Base-by-base conservation (phyloP, 1,140 invertebrate genomes). In the Steinernema feltiae region DNA sequence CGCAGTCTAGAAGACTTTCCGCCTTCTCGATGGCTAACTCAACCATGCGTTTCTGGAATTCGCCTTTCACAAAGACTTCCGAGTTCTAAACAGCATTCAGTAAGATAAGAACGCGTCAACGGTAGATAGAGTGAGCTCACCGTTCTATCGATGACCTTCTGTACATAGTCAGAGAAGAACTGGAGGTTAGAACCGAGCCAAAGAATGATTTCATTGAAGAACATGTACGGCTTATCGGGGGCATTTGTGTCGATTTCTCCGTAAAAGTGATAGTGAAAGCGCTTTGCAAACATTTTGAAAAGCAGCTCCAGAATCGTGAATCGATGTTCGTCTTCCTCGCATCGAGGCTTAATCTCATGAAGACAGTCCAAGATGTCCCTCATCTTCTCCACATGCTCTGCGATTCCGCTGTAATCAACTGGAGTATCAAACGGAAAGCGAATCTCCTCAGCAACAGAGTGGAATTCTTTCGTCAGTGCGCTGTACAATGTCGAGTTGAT, bases 231-330 rank as follows among this genome's bases (percentile, higher is more conserved):
- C 46, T 76, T 76, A 17, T 30, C 32, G 17, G 46, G 46, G 17
- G 32, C 12, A 31, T 76, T 76, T 30, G 74, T 76, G 17, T 18
- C 32, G 1, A 73, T 1, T n/a, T 75, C 72, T 3, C 74, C 74
- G 35, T 76, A 76, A 31, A 76, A 76, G 35, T 76, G 74, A 29
- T 32, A 76, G 30, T 35, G 17, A 31, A 76, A 76, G 1, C 74
- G 2, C 29, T 76, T 46, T 29, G 32, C 29, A 24, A 76, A 73
- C 17, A 70, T 48, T 18, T 15, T 12, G 29, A 75, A 75, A n/a
- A 75, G 71, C 15, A 27, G 15, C 24, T 70, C 72, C 17, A 41
- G 35, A 41, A 41, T 41, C 35, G 35, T 41, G 35, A 41, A 41
- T 41, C 35, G 7, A 18, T 7, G 18, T 41, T 41, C 7, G 35